These are phyloP conservation scores for Hemichromis elongatus DNA, from an alignment of 2,113 vertebrate species.

Conservation along the genomic window DNA sequence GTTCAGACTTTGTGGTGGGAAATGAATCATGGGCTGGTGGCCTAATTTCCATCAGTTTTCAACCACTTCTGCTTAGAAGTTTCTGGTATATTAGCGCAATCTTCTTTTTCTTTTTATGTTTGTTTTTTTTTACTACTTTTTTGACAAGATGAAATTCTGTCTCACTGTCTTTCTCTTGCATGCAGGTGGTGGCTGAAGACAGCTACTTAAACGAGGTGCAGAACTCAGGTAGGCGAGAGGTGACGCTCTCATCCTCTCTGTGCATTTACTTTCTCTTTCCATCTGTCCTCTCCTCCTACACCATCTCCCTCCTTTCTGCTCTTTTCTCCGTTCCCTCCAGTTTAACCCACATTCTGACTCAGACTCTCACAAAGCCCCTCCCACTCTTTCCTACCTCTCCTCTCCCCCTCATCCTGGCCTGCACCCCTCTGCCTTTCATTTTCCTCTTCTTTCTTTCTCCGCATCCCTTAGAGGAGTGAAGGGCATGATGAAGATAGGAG, in stretches of 20 bases:
- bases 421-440: neutral
- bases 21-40: neutral
- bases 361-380: conserved; percentile 2
- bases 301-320: neutral
- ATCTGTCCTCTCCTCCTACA: conserved; percentile 7
- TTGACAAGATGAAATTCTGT: neutral
- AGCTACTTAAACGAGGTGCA: conserved; percentile 77
- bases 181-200: conserved; percentile 75
- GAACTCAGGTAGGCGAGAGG: conserved; percentile 71
- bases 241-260: neutral
- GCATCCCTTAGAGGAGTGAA: neutral
- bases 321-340: neutral
- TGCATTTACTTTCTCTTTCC: neutral
- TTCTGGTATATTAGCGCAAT: neutral
- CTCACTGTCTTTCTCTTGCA: neutral
- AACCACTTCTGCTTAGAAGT: neutral
- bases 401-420: neutral
- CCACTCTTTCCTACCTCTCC: neutral
- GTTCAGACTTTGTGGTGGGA: neutral
- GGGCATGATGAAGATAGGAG: conserved; percentile 19
- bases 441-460: neutral
- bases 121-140: neutral
- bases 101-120: neutral
- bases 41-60: neutral
- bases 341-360: conserved; percentile 49